Conservation (phyloP, 2,797 vertebrate genomes). For the Anableps anableps region DNA sequence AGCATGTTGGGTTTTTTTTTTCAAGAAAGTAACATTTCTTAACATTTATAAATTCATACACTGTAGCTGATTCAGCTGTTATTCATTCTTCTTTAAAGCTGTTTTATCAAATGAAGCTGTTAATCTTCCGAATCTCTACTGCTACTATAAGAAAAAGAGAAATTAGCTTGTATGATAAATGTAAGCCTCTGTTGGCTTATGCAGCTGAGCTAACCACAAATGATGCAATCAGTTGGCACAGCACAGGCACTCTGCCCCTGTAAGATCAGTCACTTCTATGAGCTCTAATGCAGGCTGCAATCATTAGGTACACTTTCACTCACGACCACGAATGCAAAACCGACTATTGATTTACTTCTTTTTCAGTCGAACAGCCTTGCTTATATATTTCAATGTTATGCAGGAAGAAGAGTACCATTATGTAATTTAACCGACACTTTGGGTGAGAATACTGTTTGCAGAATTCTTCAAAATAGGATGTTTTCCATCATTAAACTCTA, state of each 20-base stretch:
- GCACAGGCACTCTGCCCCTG: slow-evolving; percentile 22
- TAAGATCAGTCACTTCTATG: slow-evolving; percentile 36
- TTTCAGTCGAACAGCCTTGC: not conserved
- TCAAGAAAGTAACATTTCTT: not conserved
- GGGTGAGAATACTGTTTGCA: not conserved
- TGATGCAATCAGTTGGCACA: slow-evolving; percentile 66
- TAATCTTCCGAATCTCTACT: slow-evolving; percentile 32
- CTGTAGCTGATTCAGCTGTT: not conserved
- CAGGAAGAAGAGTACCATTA: not conserved
- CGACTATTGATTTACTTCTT: slow-evolving; percentile 18
- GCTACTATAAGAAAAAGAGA: slow-evolving; percentile 35
- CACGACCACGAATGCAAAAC: slow-evolving; percentile 7
- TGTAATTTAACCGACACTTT: not conserved
- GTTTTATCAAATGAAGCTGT: slow-evolving; percentile 21
- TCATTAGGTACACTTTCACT: slow-evolving; percentile 20
- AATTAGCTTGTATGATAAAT: slow-evolving; percentile 44
- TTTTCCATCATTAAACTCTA: slow-evolving; percentile 15
- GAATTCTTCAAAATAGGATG: slow-evolving; percentile 3
- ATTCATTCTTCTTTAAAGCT: slow-evolving; percentile 16
- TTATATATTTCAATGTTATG: not conserved
- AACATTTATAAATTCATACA: not conserved
- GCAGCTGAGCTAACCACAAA: slow-evolving; percentile 9
- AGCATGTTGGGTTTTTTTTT: not conserved
- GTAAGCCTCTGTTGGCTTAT: slow-evolving; percentile 23
- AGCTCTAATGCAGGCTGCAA: slow-evolving; percentile 57